Evolutionary conservation across 2,797 vertebrate genomes (phyloP), one percentile per base, ranked within the genome.

Genomic region (Champsocephalus gunnari): DNA sequence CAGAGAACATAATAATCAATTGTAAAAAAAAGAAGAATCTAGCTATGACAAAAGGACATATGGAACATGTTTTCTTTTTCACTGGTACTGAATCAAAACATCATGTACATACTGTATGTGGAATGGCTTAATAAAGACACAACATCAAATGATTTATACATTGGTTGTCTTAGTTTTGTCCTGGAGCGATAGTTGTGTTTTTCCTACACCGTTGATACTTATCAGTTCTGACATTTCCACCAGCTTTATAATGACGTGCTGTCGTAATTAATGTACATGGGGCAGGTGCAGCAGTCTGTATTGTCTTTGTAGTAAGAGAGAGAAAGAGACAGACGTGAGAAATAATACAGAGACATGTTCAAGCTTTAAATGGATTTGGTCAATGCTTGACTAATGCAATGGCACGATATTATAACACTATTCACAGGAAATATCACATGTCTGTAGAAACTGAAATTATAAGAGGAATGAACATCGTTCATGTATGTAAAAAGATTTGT

Each of bases 221-320:
- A 77, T 84, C 82, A 77, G 81, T 66, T 88, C 87, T 66, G 84
- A 84, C 79, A 79, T 85, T 89, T 78, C 88, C 90, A 77, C 85
- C 84, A 78, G 84, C 75, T 84, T 86, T 88, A 79, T 65, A 84
- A 85, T 85, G 88, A 89, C 56, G 82, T 86, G 87, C 86, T 73
- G 89, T 86, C 87, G 90, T 93, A 91, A 91, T 88, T 87, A 92
- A 89, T 86, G 89, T 89, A 90, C 87, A 91, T 72, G 80, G 83
- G 83, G 80, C 82, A 85, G 89, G 83, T 81, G 85, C 89, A 89
- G 88, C 84, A 62, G 83, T 87, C 90, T 83, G 85, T 78, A 71
- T 73, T 75, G 64, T 84, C 87, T 92, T 89, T 80, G 66, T 57
- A 72, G 66, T 12, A 34, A 71, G 68, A 84, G 57, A 85, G 41